Evolutionary conservation across 2,888 invertebrate species (phyloP), one percentile per base, ranked within the genome.

Genomic region (Antheraea yamamai): DNA sequence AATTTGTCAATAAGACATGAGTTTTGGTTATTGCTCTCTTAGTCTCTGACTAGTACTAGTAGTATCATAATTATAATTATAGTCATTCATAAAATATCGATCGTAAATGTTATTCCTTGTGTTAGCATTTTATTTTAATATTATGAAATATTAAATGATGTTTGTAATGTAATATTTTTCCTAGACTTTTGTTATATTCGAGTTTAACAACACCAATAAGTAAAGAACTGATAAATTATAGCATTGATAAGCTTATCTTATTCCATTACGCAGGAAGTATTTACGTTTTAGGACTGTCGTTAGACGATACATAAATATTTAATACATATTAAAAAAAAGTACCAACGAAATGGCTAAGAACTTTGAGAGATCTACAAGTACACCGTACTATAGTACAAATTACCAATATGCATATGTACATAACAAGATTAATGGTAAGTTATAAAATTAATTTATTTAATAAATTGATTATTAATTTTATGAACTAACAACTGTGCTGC

Each of bases 341-440:
- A 71, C 30, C 64, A 26, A 66, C 26, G 82, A 79, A 76, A 91
- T 92, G 91, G 85, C 84, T 76, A 87, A 86, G 81, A 83, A 84
- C 68, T 81, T 81, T 75, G 83, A 82, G 77, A 87, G 88, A 78
- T 85, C 88, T 39, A 82, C 87, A 23, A 90, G 88, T 82, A 90
- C 89, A 18, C 83, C 84, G 12, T 93, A 93, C 81, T 91, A 92
- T 74, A 92, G 87, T 79, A 89, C 91, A 64, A 90, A 91, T 80
- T 93, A 92, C 81, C 89, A 91, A 78, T 94, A 94, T 78, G 87
- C 88, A 39, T 87, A 87, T 61, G 87, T 93, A 75, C 88, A 89
- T 80, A 90, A 83, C 78, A 91, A 89, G 82, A 89, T 91, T 79
- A 84, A 88, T 81, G 92, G 93, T 93, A 85, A 88, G 93, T 84